Evolutionary conservation across 2,888 invertebrate genomes (phyloP).

Genomic region (Sinohyriopsis cumingii): DNA sequence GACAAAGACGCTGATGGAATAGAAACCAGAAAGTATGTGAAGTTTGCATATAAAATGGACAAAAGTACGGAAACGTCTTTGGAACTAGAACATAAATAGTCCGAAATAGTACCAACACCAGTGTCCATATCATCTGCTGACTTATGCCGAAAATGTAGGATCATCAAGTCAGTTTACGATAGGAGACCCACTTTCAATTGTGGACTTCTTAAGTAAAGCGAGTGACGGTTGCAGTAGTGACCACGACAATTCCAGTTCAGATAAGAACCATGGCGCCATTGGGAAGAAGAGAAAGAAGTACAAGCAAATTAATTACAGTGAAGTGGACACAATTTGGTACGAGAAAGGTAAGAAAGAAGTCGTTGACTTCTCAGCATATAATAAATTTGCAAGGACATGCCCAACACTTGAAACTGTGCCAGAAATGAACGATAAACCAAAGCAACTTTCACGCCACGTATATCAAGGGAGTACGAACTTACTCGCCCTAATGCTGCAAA

Average conservation of each 20-base stretch:
- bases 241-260: background rate
- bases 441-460: too few species aligned
- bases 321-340: conserved; percentile 39
- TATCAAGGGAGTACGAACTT: too few species aligned
- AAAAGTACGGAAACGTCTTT: too few species aligned
- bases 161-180: conserved; percentile 28
- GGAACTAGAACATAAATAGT: too few species aligned
- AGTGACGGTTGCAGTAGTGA: conserved; percentile 11
- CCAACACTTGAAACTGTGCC: conserved; percentile 19
- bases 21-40: too few species aligned
- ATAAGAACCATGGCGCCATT: conserved; percentile 2
- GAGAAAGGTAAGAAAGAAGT: conserved; percentile 44
- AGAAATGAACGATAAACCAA: conserved; percentile 17
- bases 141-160: conserved; percentile 16
- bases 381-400: conserved; percentile 37
- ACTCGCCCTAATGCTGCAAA: too few species aligned
- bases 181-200: conserved; percentile 22
- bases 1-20: too few species aligned
- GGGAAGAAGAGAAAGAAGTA: conserved; percentile 8
- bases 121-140: too few species aligned
- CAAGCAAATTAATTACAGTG: conserved; percentile 10
- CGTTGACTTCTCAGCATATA: conserved; percentile 36
- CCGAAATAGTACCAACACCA: too few species aligned
- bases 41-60: too few species aligned
- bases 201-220: conserved; percentile 28